These are phyloP conservation scores for Andrena praecox DNA, from an alignment of 2,888 invertebrate species.

Conservation along the genomic window DNA sequence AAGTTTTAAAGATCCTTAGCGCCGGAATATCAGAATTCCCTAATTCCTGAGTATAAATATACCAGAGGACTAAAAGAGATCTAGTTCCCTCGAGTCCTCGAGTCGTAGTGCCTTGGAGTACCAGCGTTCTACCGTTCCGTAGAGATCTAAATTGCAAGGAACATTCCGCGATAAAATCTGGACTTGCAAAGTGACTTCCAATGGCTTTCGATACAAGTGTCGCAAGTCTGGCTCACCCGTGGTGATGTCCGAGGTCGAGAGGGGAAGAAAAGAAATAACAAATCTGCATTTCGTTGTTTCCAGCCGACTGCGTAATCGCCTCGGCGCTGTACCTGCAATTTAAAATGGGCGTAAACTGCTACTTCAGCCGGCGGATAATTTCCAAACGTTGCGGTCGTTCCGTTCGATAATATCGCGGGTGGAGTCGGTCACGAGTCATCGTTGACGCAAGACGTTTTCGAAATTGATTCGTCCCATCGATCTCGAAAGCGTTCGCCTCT, in stretches of 20 bases:
- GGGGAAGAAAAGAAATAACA: slow-evolving; percentile 49
- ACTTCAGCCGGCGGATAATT: slow-evolving; percentile 72
- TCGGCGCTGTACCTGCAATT: slow-evolving; percentile 77
- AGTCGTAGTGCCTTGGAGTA: background rate
- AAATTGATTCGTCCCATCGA: slow-evolving; percentile 70
- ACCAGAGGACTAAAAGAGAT: background rate
- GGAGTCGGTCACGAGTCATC: slow-evolving; percentile 80
- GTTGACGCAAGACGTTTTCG: slow-evolving; percentile 72
- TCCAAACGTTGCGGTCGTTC: slow-evolving; percentile 78
- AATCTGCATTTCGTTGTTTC: slow-evolving; percentile 72
- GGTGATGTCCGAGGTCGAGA: slow-evolving; percentile 7
- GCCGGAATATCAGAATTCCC: background rate
- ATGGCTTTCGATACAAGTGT: slow-evolving; percentile 4
- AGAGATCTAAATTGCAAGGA: too few relatives aligned
- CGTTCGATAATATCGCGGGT: slow-evolving; percentile 81
- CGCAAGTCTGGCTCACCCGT: slow-evolving; percentile 37
- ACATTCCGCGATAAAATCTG: background rate
- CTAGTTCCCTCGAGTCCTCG: background rate
- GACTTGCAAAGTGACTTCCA: background rate
- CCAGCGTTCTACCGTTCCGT: too few relatives aligned
- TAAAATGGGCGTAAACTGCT: slow-evolving; percentile 79
- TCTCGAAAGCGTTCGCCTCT: slow-evolving; percentile 43
- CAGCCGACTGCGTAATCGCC: slow-evolving; percentile 66
- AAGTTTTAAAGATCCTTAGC: background rate
- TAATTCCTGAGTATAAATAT: background rate